Evolutionary conservation across 2,797 vertebrate species (phyloP), one percentile per base, ranked within the genome.

Genomic region (Chelon auratus): DNA sequence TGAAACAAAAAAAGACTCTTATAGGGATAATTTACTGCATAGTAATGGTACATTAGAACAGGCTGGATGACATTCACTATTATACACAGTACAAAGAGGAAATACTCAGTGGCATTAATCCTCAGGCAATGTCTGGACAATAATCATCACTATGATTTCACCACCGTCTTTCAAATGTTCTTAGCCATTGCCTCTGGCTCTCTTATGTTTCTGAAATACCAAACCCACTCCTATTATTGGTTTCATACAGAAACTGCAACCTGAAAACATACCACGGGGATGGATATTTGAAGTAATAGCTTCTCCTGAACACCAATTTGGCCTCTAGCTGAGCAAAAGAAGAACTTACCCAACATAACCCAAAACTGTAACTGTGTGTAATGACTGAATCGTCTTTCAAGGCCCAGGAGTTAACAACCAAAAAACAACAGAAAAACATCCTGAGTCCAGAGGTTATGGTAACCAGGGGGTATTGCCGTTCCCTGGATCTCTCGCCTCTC

Each of bases 351-450:
- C 59, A 80, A 78, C 64, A 67, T 67, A 75, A 83, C 30, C 54
- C 56, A 62, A 79, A 82, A 83, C 73, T 68, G 56, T 65, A 68
- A 62, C 62, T 45, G 30, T 33, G 30, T 55, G 43, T 78, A 71
- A 86, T 76, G 55, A 80, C 48, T 57, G 74, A 68, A 55, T 65
- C 54, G 20, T 64, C 51, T 59, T 86, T 58, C 63, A 75, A 68
- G 67, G 51, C 77, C 69, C 36, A 33, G 56, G 66, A 88, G 81
- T 82, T 85, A 83, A 88, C 73, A 78, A 84, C 66, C 79, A 72
- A 90, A 93, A 91, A 90, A 82, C 70, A 91, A 93, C 86, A 92
- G 63, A 91, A 93, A 91, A 93, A 92, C 90, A 93, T 91, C 91
- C 90, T 72, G 77, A 86, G 89, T 81, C 68, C 77, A 75, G 76